Conservation (phyloP, 2,797 vertebrate species). For the Cottoperca gobio region DNA sequence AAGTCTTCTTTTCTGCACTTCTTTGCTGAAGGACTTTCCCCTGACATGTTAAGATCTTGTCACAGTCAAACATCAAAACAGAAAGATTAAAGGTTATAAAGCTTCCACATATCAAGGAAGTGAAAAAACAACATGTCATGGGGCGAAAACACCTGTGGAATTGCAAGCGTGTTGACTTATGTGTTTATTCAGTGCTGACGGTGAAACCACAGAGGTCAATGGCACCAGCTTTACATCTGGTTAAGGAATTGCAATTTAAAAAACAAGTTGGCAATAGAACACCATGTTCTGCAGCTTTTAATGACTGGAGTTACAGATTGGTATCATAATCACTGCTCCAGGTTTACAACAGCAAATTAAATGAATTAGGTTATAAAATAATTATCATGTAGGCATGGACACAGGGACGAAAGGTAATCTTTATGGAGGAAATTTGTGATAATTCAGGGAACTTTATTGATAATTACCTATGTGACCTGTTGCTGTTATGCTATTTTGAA, state of each 20-base stretch:
- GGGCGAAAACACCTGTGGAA: constrained; percentile 33
- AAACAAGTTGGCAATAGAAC: constrained; percentile 18
- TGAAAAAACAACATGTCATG: constrained; percentile 12
- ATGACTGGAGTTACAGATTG: constrained; percentile 9
- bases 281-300: neutral
- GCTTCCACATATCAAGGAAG: neutral
- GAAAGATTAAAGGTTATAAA: constrained; percentile 11
- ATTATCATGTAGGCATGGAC: neutral
- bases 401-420: constrained; percentile 7
- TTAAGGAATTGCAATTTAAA: constrained; percentile 5
- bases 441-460: neutral
- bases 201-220: constrained; percentile 32
- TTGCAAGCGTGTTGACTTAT: constrained; percentile 16
- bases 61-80: neutral
- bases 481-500: neutral
- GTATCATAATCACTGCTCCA: constrained; percentile 10
- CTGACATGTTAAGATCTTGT: constrained; percentile 4
- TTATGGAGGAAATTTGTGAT: too few relatives aligned
- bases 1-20: neutral
- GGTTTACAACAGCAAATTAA: constrained; percentile 11
- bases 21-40: neutral
- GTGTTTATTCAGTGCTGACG: constrained; percentile 1
- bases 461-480: neutral
- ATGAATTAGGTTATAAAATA: constrained; percentile 9
- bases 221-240: constrained; percentile 1